phyloP scores from a whole-genome alignment of 2,888 invertebrate genomes.

The Ophion slaviceki region DNA sequence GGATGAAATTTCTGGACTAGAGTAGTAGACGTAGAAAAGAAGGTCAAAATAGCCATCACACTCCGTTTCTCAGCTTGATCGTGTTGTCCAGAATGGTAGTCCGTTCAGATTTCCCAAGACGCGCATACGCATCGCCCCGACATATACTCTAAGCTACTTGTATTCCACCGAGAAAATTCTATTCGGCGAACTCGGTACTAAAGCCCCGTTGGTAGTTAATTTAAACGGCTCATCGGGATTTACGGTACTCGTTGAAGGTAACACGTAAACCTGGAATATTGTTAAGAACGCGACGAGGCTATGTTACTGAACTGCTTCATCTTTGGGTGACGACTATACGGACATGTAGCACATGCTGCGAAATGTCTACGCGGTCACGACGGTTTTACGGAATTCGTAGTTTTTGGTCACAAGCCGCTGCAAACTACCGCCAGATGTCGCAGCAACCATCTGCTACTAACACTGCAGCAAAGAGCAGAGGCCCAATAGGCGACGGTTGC shows the following conservation, averaged over 20 bases:
- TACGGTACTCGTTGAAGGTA: neutral
- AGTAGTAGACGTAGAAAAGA: neutral
- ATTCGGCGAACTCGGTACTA: conserved; percentile 6
- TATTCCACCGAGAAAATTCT: conserved; percentile 14
- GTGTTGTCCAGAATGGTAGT: neutral
- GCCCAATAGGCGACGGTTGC: too few relatives aligned
- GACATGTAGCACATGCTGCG: too few relatives aligned
- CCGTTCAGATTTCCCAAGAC: conserved; percentile 28
- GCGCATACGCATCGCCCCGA: conserved; percentile 14
- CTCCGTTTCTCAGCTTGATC: conserved; percentile 11
- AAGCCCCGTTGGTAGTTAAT: neutral
- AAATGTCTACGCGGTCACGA: too few relatives aligned
- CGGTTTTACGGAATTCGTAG: too few relatives aligned
- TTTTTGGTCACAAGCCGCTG: too few relatives aligned
- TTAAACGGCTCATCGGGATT: neutral
- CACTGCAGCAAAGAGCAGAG: too few relatives aligned
- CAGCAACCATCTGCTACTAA: too few relatives aligned
- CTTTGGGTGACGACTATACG: neutral
- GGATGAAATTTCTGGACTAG: neutral
- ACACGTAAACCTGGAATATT: neutral
- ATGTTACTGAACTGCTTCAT: neutral
- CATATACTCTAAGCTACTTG: neutral
- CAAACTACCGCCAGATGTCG: too few relatives aligned
- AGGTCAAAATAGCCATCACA: neutral
- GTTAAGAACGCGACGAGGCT: neutral